phyloP scores from a whole-genome alignment of 2,113 vertebrate species.

The Otis tarda region DNA sequence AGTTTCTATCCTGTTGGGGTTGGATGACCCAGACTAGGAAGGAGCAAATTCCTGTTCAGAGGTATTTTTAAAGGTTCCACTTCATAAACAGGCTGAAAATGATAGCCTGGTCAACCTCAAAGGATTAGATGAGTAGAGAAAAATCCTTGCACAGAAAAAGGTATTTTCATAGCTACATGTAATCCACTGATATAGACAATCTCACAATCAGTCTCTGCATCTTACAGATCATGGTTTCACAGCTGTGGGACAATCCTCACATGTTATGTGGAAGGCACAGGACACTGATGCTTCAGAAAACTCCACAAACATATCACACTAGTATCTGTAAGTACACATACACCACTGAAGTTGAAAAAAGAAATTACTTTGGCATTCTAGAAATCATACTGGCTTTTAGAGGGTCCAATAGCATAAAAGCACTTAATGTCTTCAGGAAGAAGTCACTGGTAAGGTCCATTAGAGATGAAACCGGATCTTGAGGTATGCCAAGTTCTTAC shows the following conservation, averaged over 20 bases:
- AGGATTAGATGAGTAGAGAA: constrained; percentile 25
- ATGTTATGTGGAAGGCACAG: fast-evolving
- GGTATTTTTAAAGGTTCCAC: constrained; percentile 59
- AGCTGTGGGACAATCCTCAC: background rate
- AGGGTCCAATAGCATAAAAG: background rate
- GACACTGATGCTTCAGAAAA: background rate
- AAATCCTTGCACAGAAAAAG: background rate
- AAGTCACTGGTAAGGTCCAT: background rate
- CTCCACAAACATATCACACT: background rate
- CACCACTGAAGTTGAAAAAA: background rate
- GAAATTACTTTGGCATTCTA: background rate
- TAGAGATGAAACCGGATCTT: background rate
- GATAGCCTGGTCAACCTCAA: background rate
- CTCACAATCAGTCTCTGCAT: background rate
- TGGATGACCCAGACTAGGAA: constrained; percentile 12
- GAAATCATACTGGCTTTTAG: background rate
- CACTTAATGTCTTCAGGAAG: fast-evolving
- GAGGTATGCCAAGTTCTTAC: background rate
- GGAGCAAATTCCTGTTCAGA: constrained; percentile 12
- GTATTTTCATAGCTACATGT: background rate
- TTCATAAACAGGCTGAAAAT: constrained; percentile 45
- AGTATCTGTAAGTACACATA: background rate
- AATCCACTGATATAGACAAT: background rate
- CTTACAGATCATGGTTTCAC: background rate
- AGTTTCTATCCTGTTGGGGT: background rate